A percentile compares a stretch with the other conserved stretches of the same genome.
Conservation (phyloP, 2,888 invertebrate genomes). For the Nemoura dubitans region DNA sequence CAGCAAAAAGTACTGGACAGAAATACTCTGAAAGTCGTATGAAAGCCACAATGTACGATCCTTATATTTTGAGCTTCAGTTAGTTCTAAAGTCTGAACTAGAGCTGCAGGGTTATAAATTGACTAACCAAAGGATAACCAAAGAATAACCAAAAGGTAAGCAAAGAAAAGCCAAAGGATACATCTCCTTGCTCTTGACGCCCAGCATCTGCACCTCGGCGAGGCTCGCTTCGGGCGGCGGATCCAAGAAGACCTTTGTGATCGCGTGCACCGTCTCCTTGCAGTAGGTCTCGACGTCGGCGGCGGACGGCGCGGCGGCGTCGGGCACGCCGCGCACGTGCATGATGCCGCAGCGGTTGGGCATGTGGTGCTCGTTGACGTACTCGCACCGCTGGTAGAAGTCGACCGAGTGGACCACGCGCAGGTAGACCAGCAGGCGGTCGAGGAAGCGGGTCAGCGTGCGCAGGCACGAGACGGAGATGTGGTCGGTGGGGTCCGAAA, state of each 20-base stretch:
- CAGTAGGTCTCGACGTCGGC: slow-evolving; percentile 78
- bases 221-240: slow-evolving; percentile 74
- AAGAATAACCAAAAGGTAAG: too few relatives aligned
- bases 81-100: too few relatives aligned
- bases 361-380: slow-evolving; percentile 99
- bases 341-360: slow-evolving; percentile 98
- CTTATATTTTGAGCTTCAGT: too few relatives aligned
- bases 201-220: slow-evolving; percentile 83
- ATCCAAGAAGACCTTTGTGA: slow-evolving; percentile 84
- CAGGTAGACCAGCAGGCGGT: slow-evolving; percentile 89
- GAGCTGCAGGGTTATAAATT: too few relatives aligned
- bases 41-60: too few relatives aligned
- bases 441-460: slow-evolving; percentile 70
- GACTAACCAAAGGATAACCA: too few relatives aligned
- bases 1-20: too few relatives aligned
- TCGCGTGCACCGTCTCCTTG: slow-evolving; percentile 87
- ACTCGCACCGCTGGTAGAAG: slow-evolving; percentile 98
- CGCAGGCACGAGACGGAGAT: slow-evolving; percentile 57
- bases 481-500: slow-evolving; percentile 59
- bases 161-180: slow-evolving; percentile 60
- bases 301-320: slow-evolving; percentile 70
- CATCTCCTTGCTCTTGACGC: slow-evolving; percentile 78
- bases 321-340: slow-evolving; percentile 92
- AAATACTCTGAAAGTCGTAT: too few relatives aligned
- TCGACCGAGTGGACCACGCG: slow-evolving; percentile 98